phyloP scores from a whole-genome alignment of 2,888 invertebrate genomes.

The Rhamphomyia laevipes region DNA sequence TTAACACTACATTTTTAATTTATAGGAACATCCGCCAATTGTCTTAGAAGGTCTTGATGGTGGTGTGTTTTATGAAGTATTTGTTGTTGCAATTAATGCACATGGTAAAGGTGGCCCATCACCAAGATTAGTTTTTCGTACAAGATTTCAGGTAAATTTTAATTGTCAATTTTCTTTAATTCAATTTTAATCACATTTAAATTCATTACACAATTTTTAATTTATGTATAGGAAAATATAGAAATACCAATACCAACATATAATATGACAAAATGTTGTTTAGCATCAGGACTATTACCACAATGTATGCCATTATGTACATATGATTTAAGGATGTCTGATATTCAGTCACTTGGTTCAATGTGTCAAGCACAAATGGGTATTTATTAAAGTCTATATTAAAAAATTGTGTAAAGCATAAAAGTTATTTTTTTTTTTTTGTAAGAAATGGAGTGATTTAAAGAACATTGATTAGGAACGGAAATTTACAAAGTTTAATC shows the following conservation, averaged over 20 bases:
- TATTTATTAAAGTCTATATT: slow-evolving; percentile 39
- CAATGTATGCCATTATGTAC: slow-evolving; percentile 66
- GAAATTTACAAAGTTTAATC: too few species aligned
- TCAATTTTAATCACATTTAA: not conserved
- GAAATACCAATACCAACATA: slow-evolving; percentile 45
- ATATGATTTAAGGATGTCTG: slow-evolving; percentile 71
- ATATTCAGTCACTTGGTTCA: slow-evolving; percentile 58
- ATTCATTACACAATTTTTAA: too few species aligned
- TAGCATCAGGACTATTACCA: slow-evolving; percentile 45
- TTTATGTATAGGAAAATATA: slow-evolving; percentile 17
- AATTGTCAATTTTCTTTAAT: not conserved
- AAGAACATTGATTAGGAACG: too few species aligned
- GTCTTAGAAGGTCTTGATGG: slow-evolving; percentile 63
- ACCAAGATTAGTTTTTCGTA: slow-evolving; percentile 62
- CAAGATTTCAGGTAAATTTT: slow-evolving; percentile 38
- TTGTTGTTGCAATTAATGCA: slow-evolving; percentile 64
- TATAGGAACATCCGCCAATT: slow-evolving; percentile 51
- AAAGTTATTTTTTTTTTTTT: too few species aligned
- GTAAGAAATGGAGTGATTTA: too few species aligned
- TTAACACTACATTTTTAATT: not conserved
- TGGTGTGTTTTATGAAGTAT: slow-evolving; percentile 68
- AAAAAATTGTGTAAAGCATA: too few species aligned
- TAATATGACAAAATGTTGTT: slow-evolving; percentile 71
- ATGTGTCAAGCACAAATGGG: slow-evolving; percentile 68
- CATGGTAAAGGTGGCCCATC: slow-evolving; percentile 70